Conservation (phyloP, 2,888 invertebrate species). For the Brenthis ino region DNA sequence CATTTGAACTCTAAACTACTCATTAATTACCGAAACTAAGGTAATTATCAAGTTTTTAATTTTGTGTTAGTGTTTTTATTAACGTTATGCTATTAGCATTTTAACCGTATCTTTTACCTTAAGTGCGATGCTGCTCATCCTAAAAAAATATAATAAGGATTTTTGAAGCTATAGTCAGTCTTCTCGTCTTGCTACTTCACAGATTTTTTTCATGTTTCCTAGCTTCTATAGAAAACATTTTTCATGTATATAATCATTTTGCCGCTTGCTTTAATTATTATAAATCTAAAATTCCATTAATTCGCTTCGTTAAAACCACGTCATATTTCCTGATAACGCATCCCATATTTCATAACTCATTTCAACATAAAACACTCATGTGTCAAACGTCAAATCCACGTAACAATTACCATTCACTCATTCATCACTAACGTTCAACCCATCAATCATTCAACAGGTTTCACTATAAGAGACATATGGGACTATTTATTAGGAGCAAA, state of each 20-base stretch:
- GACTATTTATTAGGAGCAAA: slow-evolving; percentile 74
- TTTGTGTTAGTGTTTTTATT: slow-evolving; percentile 17
- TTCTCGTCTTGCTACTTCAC: too few species aligned
- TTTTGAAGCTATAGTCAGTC: too few species aligned
- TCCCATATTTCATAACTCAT: slow-evolving; percentile 19
- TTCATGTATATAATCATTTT: neutral
- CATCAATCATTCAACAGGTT: slow-evolving; percentile 59
- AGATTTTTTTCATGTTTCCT: neutral
- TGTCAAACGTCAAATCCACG: slow-evolving; percentile 16
- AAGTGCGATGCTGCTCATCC: too few species aligned
- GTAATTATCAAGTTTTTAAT: slow-evolving; percentile 16
- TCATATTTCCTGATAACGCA: slow-evolving; percentile 4
- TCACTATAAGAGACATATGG: slow-evolving; percentile 75
- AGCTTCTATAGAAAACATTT: neutral
- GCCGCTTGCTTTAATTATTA: neutral
- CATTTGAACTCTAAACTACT: slow-evolving; percentile 13
- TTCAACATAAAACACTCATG: slow-evolving; percentile 12
- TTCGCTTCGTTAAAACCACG: neutral
- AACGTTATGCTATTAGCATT: slow-evolving; percentile 3
- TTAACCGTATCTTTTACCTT: too few species aligned
- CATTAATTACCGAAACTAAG: slow-evolving; percentile 20
- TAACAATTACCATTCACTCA: slow-evolving; percentile 21
- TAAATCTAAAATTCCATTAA: neutral
- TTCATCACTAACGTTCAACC: slow-evolving; percentile 30
- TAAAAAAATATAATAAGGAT: too few species aligned